Conservation (phyloP, 1,140 invertebrate species). For the Musca domestica region DNA sequence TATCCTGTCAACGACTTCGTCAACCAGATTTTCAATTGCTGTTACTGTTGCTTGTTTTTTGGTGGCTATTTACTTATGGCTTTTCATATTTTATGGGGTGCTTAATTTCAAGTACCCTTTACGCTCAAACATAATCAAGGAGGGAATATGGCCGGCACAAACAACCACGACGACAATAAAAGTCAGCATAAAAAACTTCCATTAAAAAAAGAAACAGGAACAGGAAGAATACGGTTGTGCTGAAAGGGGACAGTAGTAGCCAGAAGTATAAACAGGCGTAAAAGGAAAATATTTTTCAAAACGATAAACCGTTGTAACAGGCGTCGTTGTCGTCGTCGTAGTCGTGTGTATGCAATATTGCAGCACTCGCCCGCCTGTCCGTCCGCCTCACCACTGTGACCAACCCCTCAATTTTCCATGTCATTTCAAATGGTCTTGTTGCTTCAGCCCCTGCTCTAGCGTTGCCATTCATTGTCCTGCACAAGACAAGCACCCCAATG, state of each 20-base stretch:
- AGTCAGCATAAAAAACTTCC: neutral
- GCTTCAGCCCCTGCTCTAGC: neutral
- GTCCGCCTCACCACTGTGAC: neutral
- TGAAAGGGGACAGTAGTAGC: neutral
- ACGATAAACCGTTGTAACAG: slow-evolving; percentile 6
- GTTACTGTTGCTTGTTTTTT: slow-evolving; percentile 9
- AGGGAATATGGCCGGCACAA: neutral
- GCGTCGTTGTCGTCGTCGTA: neutral
- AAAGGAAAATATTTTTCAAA: slow-evolving; percentile 5
- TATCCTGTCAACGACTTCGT: slow-evolving; percentile 19
- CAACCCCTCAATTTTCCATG: neutral
- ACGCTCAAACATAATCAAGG: neutral
- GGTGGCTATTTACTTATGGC: slow-evolving; percentile 17
- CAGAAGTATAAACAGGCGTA: slow-evolving; percentile 10
- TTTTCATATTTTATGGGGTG: slow-evolving; percentile 24
- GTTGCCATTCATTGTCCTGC: neutral
- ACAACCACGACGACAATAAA: slow-evolving; percentile 3
- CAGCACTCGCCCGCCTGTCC: neutral
- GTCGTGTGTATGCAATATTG: slow-evolving; percentile 3
- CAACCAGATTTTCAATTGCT: slow-evolving; percentile 15
- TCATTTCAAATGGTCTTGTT: neutral
- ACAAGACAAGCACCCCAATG: neutral
- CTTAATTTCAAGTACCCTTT: slow-evolving; percentile 23
- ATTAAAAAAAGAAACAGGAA: neutral
- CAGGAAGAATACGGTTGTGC: neutral